Percentiles rank a stretch among this genome's conserved stretches.
These are phyloP conservation scores for Morone chrysops DNA, from an alignment of 2,113 vertebrate genomes.

Conservation along the genomic window DNA sequence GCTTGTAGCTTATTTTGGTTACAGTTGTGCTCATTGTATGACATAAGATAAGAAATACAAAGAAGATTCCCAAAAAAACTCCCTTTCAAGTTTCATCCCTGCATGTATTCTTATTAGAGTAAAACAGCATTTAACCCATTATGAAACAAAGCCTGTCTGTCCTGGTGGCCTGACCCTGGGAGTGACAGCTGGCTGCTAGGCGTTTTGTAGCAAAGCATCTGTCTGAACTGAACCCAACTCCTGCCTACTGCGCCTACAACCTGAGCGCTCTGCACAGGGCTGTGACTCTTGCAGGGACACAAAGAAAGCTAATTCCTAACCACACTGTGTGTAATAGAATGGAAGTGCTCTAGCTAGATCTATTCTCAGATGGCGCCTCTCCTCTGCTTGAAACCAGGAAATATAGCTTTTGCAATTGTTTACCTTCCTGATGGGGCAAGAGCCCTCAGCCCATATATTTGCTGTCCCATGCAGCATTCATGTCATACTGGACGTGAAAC, in stretches of 20 bases:
- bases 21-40: neutral
- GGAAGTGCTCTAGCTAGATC: neutral
- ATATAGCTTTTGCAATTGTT: neutral
- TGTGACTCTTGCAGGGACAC: neutral
- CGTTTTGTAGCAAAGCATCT: slow-evolving; percentile 1
- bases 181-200: neutral
- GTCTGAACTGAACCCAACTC: neutral
- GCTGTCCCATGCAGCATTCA: slow-evolving; percentile 20
- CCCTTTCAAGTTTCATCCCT: neutral
- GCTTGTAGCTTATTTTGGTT: neutral
- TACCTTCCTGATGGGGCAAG: neutral
- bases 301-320: neutral
- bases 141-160: neutral
- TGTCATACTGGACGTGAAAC: slow-evolving; percentile 2
- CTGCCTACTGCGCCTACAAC: slow-evolving; percentile 8
- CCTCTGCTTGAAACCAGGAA: neutral
- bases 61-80: neutral
- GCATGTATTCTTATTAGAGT: neutral
- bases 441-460: neutral
- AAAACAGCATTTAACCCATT: neutral
- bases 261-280: neutral
- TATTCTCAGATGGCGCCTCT: neutral
- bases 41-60: too few relatives aligned
- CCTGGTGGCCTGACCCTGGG: neutral
- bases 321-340: slow-evolving; percentile 16